These are phyloP conservation scores for Plectropomus leopardus DNA, from an alignment of 2,113 vertebrate genomes.

Conservation along the genomic window DNA sequence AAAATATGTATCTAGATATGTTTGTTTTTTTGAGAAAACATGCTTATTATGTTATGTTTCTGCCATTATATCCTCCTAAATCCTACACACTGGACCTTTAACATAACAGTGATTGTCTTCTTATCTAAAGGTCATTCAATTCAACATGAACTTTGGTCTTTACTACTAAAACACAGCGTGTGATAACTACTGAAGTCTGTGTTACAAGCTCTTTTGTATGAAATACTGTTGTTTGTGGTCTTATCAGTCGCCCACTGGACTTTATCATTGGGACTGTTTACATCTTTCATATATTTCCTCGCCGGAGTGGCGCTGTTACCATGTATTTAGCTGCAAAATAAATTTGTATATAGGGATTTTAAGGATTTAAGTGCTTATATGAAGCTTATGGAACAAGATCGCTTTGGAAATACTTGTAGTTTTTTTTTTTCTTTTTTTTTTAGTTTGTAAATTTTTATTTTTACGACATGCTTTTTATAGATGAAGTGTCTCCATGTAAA, in stretches of 20 bases:
- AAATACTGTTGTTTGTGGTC: slow-evolving; percentile 82
- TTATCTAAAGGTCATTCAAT: slow-evolving; percentile 63
- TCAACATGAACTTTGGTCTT: slow-evolving; percentile 70
- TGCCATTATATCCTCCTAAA: too few species aligned
- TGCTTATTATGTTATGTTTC: too few species aligned
- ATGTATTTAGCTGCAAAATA: slow-evolving; percentile 85
- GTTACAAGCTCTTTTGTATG: slow-evolving; percentile 81
- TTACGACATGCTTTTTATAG: slow-evolving; percentile 83
- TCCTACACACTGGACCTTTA: too few species aligned
- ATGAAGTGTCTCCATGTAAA: slow-evolving; percentile 81
- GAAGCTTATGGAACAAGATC: slow-evolving; percentile 81
- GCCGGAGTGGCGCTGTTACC: slow-evolving; percentile 83
- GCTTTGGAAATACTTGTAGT: slow-evolving; percentile 82
- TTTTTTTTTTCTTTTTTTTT: slow-evolving; percentile 49
- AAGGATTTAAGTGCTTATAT: slow-evolving; percentile 82
- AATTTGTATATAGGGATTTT: slow-evolving; percentile 85
- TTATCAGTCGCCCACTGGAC: slow-evolving; percentile 83
- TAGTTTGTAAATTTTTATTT: slow-evolving; percentile 81
- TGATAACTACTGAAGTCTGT: slow-evolving; percentile 84
- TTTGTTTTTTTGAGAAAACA: too few species aligned
- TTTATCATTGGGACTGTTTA: slow-evolving; percentile 84
- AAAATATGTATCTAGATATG: too few species aligned
- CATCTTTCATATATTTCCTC: slow-evolving; percentile 83
- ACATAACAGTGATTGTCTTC: slow-evolving; percentile 60
- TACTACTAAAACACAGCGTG: slow-evolving; percentile 83